phyloP scores from a whole-genome alignment of 2,888 invertebrate genomes.

The Argyra leucocephala region DNA sequence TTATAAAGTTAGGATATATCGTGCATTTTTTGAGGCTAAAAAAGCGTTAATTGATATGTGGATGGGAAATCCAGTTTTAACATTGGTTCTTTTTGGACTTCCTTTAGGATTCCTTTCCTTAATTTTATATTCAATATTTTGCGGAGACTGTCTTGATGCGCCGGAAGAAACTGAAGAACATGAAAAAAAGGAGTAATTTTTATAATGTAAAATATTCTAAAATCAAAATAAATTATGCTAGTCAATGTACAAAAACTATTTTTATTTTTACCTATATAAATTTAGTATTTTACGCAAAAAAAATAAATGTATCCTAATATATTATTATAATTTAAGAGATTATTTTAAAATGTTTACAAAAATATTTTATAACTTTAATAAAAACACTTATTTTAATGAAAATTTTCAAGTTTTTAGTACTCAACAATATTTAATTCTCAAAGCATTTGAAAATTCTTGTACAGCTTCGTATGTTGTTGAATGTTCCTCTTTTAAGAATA shows the following conservation, averaged over 20 bases:
- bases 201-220: background rate
- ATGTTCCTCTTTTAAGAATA: too few relatives aligned
- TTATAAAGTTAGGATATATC: constrained; percentile 63
- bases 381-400: background rate
- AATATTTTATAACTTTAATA: too few relatives aligned
- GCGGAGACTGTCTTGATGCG: constrained; percentile 88
- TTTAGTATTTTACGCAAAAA: too few relatives aligned
- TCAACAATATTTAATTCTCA: too few relatives aligned
- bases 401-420: too few relatives aligned
- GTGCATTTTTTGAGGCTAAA: constrained; percentile 75
- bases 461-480: too few relatives aligned
- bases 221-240: background rate
- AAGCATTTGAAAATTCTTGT: too few relatives aligned
- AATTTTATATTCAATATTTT: constrained; percentile 92
- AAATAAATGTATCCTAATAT: too few relatives aligned
- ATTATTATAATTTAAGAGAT: too few relatives aligned
- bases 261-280: background rate
- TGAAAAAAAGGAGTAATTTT: constrained; percentile 44
- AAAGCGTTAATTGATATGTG: constrained; percentile 76
- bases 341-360: too few relatives aligned
- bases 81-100: constrained; percentile 85
- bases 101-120: constrained; percentile 87
- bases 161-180: constrained; percentile 62
- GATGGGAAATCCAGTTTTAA: constrained; percentile 86
- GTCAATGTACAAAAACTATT: background rate